Conservation (phyloP, 2,888 invertebrate genomes). For the Tethea ocularis region DNA sequence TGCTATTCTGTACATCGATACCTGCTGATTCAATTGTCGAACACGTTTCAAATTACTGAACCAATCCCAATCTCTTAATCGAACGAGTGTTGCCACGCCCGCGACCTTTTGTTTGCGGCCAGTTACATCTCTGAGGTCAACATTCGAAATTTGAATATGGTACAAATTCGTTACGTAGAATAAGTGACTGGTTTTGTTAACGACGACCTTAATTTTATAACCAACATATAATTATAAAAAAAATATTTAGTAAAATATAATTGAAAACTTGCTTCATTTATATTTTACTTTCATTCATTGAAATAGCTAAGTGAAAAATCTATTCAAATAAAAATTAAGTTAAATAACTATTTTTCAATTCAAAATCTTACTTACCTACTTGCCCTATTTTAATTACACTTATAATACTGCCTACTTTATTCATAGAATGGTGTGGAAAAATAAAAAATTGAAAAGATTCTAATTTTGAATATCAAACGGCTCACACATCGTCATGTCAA, state of each 20-base stretch:
- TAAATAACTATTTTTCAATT: not conserved
- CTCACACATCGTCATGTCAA: slow-evolving; percentile 62
- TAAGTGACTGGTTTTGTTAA: not conserved
- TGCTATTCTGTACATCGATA: slow-evolving; percentile 50
- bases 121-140: slow-evolving; percentile 44
- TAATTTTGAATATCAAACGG: slow-evolving; percentile 40
- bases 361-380: not conserved
- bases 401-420: not conserved
- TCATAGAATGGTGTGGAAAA: slow-evolving; percentile 10
- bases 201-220: too few relatives aligned
- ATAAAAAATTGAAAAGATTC: slow-evolving; percentile 24
- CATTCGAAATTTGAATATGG: slow-evolving; percentile 35
- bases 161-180: not conserved
- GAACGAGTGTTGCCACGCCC: slow-evolving; percentile 61
- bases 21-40: slow-evolving; percentile 80
- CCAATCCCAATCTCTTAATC: slow-evolving; percentile 66
- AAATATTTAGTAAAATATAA: too few relatives aligned
- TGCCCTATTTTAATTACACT: slow-evolving; percentile 9
- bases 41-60: slow-evolving; percentile 73
- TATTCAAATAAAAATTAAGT: not conserved
- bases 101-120: slow-evolving; percentile 59
- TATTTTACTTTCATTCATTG: too few relatives aligned
- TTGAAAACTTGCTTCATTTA: too few relatives aligned
- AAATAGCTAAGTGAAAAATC: too few relatives aligned
- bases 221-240: too few relatives aligned